Conservation (phyloP, 2,113 vertebrate species). For the Cettia cetti region DNA sequence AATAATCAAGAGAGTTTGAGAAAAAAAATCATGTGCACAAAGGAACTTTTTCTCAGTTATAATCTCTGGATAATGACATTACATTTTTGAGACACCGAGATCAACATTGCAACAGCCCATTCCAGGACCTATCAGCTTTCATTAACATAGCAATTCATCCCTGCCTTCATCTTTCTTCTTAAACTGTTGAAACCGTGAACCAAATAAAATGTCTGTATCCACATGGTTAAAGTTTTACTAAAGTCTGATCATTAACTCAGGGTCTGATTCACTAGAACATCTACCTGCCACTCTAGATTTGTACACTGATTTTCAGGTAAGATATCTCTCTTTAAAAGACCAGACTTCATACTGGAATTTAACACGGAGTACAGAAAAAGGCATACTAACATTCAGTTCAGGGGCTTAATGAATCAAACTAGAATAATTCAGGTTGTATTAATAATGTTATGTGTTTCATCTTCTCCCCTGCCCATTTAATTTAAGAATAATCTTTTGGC, state of each 20-base stretch:
- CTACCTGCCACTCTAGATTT: neutral
- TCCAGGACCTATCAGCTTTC: constrained; percentile 32
- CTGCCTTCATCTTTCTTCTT: constrained; percentile 27
- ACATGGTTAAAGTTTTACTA: neutral
- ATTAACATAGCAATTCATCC: constrained; percentile 16
- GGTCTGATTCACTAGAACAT: neutral
- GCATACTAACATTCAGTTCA: neutral
- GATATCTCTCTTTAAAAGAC: neutral
- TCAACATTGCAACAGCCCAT: neutral
- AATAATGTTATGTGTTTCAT: neutral
- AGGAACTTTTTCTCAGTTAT: neutral
- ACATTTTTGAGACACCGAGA: neutral
- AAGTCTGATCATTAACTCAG: neutral
- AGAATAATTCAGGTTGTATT: neutral
- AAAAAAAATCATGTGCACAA: neutral
- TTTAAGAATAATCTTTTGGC: constrained; percentile 7
- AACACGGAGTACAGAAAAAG: neutral
- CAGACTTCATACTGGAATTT: neutral
- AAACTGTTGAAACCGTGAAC: constrained; percentile 8
- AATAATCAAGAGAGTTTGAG: neutral
- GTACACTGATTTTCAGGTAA: neutral
- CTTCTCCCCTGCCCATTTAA: neutral
- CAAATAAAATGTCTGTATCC: neutral
- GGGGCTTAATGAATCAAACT: constrained; percentile 9
- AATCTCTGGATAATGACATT: neutral